phyloP scores from a whole-genome alignment of 2,797 vertebrate genomes.

The Hydrophis major region DNA sequence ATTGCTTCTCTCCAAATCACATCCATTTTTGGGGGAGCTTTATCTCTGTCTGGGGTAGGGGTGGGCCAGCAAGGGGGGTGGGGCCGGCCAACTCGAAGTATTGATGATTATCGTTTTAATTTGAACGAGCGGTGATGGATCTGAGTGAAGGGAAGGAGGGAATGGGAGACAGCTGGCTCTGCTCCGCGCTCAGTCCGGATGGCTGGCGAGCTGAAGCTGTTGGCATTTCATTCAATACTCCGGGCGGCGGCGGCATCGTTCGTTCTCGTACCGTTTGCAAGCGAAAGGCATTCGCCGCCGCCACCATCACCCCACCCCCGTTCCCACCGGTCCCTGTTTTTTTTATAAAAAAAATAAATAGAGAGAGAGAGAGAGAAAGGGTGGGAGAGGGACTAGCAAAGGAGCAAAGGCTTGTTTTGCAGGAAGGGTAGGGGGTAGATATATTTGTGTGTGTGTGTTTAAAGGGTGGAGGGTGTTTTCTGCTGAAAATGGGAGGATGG shows the following conservation, averaged over 20 bases:
- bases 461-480: too few species aligned
- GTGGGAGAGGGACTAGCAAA: background rate
- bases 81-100: background rate
- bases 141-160: constrained; percentile 39
- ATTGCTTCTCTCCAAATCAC: background rate
- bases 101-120: constrained; percentile 21
- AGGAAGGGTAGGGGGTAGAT: too few species aligned
- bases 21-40: constrained; percentile 27
- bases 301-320: background rate
- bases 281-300: constrained; percentile 30
- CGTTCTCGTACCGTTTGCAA: constrained; percentile 65
- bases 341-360: too few species aligned
- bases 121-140: constrained; percentile 29
- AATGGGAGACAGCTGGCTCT: constrained; percentile 49
- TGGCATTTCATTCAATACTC: constrained; percentile 54
- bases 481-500: constrained; percentile 34
- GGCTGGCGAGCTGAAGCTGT: constrained; percentile 46
- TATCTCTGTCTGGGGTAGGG: constrained; percentile 24
- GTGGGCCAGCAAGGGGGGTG: background rate
- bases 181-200: constrained; percentile 24
- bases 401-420: too few species aligned
- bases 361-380: constrained; percentile 39
- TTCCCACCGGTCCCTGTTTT: constrained; percentile 59
- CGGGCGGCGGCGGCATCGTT: constrained; percentile 35
- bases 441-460: too few species aligned